These are phyloP conservation scores for Chlorops oryzae DNA, from an alignment of 1,140 invertebrate species.

Conservation along the genomic window DNA sequence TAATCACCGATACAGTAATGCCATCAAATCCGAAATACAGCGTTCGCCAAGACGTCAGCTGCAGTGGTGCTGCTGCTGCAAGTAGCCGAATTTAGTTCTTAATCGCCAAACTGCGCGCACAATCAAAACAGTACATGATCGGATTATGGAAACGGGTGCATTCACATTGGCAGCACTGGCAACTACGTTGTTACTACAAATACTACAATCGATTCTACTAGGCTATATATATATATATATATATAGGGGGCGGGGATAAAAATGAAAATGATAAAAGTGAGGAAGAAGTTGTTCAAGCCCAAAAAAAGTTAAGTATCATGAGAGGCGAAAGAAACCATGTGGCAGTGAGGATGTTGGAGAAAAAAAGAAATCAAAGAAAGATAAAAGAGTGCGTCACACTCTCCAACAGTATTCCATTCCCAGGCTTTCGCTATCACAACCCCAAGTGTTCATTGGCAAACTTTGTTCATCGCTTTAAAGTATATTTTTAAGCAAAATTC, in stretches of 20 bases:
- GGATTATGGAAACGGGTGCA: slow-evolving; percentile 25
- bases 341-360: neutral
- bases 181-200: slow-evolving; percentile 23
- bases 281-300: neutral
- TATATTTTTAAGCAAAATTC: neutral
- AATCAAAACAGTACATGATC: slow-evolving; percentile 22
- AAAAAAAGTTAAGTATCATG: slow-evolving; percentile 16
- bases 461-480: no score
- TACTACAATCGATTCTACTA: neutral
- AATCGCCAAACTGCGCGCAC: slow-evolving; percentile 27
- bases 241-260: no score
- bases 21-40: slow-evolving; percentile 85
- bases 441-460: no score
- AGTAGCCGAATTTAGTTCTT: slow-evolving; percentile 40
- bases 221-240: no score
- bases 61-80: neutral
- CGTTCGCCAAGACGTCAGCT: slow-evolving; percentile 51
- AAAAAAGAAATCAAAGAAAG: slow-evolving; percentile 1
- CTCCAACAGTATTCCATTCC: no score
- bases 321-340: slow-evolving; percentile 25
- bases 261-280: no score
- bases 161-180: slow-evolving; percentile 27
- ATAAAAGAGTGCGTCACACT: no score
- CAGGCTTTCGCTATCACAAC: no score
- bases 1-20: slow-evolving; percentile 74